These are phyloP conservation scores for Aeoliscus strigatus DNA, from an alignment of 2,797 vertebrate species.

Conservation along the genomic window DNA sequence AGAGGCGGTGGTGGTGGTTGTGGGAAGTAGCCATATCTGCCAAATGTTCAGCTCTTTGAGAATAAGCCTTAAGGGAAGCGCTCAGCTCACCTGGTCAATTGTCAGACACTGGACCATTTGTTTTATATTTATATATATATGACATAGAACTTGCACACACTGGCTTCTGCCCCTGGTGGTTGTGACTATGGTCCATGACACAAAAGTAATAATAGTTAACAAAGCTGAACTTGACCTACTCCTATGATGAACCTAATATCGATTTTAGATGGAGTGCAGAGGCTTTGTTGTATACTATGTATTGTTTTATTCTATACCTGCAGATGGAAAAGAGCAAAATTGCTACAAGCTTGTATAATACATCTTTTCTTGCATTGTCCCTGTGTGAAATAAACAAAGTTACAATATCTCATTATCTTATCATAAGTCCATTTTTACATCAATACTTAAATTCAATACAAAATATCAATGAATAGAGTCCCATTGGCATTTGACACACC, in stretches of 20 bases:
- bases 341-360: too few species aligned
- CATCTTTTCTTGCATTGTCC: too few species aligned
- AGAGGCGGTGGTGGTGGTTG: neutral
- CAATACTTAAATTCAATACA: conserved; percentile 9
- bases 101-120: conserved; percentile 50
- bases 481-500: too few species aligned
- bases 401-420: conserved; percentile 5
- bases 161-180: conserved; percentile 20
- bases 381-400: too few species aligned
- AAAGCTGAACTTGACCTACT: conserved; percentile 7
- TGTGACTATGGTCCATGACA: conserved; percentile 15
- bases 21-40: conserved; percentile 30
- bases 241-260: conserved; percentile 23
- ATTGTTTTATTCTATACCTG: too few species aligned
- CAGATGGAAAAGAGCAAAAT: too few species aligned
- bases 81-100: conserved; percentile 23
- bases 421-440: neutral
- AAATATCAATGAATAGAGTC: conserved; percentile 29
- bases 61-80: conserved; percentile 12
- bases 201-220: conserved; percentile 14
- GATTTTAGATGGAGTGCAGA: conserved; percentile 14
- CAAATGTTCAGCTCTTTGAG: conserved; percentile 38
- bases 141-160: conserved; percentile 23
- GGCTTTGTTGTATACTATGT: conserved; percentile 15
- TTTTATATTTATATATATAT: conserved; percentile 33